Conservation (phyloP, 2,797 vertebrate species). For the Chiloscyllium punctatum region DNA sequence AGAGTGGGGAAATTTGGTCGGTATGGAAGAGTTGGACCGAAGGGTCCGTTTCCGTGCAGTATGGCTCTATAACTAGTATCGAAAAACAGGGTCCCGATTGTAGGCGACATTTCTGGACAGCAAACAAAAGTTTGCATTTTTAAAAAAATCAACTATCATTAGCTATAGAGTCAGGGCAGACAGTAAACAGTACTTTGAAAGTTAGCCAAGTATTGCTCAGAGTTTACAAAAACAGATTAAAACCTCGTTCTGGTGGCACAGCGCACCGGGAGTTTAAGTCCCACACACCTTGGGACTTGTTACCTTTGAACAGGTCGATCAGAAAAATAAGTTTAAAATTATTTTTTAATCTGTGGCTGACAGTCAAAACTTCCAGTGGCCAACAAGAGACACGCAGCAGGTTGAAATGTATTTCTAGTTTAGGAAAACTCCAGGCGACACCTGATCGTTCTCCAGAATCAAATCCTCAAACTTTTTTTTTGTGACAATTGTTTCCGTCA, state of each 20-base stretch:
- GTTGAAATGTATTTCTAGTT: too few species aligned
- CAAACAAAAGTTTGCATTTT: background rate
- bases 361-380: background rate
- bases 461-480: background rate
- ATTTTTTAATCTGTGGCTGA: background rate
- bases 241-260: background rate
- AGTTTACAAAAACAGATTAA: background rate
- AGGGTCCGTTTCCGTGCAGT: too few species aligned
- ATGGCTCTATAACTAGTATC: too few species aligned
- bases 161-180: background rate
- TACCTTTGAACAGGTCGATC: too few species aligned
- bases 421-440: background rate
- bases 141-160: background rate
- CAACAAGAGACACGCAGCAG: background rate
- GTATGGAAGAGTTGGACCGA: too few species aligned
- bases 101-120: background rate
- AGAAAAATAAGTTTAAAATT: too few species aligned
- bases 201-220: background rate
- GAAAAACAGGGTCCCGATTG: background rate
- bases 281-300: too few species aligned
- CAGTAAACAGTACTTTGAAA: background rate
- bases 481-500: background rate
- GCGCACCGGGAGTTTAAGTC: too few species aligned
- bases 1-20: too few species aligned
- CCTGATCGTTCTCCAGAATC: background rate